These are phyloP conservation scores for Amblyornis subalaris DNA, from an alignment of 2,113 vertebrate species.

Conservation along the genomic window DNA sequence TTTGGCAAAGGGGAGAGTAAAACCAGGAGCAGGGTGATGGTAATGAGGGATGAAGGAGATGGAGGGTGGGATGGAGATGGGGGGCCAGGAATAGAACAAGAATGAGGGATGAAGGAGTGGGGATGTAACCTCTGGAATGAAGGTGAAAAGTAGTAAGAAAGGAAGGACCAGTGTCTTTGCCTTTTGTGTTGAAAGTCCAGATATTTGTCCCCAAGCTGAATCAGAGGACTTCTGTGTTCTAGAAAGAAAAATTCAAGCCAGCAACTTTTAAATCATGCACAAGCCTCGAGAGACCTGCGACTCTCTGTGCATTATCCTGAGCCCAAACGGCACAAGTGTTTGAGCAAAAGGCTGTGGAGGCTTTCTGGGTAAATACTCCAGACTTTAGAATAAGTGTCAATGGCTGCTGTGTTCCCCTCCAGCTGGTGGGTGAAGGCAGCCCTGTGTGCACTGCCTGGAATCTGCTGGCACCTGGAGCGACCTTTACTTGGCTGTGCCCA, in stretches of 20 bases:
- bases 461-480: slow-evolving; percentile 4
- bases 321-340: background rate
- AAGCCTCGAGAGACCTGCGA: background rate
- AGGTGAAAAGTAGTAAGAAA: background rate
- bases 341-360: background rate
- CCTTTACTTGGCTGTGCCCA: slow-evolving; percentile 11
- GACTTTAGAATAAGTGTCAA: slow-evolving; percentile 9
- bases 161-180: background rate
- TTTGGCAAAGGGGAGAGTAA: background rate
- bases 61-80: accelerated
- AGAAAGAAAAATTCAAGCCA: background rate
- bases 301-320: background rate
- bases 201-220: background rate
- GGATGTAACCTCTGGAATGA: background rate
- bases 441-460: background rate
- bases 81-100: background rate
- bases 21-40: background rate
- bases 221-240: background rate
- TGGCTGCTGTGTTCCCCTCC: slow-evolving; percentile 27
- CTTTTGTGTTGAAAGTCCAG: background rate
- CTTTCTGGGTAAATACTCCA: slow-evolving; percentile 7
- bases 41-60: background rate
- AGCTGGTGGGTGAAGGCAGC: slow-evolving; percentile 11
- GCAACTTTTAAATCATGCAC: background rate
- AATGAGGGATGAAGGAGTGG: background rate